Conservation (phyloP, 2,113 vertebrate species). For the Cyprinodon tularosa region DNA sequence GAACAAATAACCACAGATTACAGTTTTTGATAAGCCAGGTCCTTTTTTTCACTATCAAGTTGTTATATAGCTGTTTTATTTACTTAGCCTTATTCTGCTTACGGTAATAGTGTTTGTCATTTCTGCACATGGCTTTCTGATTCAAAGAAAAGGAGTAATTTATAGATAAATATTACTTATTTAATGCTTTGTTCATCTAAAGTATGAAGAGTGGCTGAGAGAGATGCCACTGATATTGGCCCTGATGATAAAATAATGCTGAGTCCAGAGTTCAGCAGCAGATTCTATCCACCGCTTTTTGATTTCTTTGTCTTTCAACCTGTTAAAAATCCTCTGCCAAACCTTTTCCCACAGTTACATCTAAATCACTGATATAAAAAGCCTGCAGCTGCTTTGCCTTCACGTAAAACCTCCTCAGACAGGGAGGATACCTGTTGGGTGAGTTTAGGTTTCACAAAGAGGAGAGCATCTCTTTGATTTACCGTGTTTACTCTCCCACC, state of each 20-base stretch:
- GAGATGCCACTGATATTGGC: neutral
- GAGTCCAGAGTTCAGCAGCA: neutral
- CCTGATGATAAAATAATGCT: neutral
- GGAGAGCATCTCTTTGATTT: conserved; percentile 51
- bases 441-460: conserved; percentile 52
- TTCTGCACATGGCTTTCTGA: too few species aligned
- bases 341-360: neutral
- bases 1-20: too few species aligned
- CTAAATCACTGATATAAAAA: neutral
- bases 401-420: conserved; percentile 19
- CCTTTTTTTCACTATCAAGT: too few species aligned
- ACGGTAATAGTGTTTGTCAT: too few species aligned
- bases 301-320: neutral
- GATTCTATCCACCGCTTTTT: neutral
- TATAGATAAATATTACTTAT: neutral
- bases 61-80: too few species aligned
- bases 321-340: neutral
- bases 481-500: conserved; percentile 33
- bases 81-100: too few species aligned
- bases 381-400: conserved; percentile 14
- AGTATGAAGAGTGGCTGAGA: too few species aligned
- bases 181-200: neutral
- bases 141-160: too few species aligned
- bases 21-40: too few species aligned
- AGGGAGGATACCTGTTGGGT: conserved; percentile 36